Evolutionary conservation across 64 coral and sea anemone species (phyloP).

Genomic region (Montipora foliosa): DNA sequence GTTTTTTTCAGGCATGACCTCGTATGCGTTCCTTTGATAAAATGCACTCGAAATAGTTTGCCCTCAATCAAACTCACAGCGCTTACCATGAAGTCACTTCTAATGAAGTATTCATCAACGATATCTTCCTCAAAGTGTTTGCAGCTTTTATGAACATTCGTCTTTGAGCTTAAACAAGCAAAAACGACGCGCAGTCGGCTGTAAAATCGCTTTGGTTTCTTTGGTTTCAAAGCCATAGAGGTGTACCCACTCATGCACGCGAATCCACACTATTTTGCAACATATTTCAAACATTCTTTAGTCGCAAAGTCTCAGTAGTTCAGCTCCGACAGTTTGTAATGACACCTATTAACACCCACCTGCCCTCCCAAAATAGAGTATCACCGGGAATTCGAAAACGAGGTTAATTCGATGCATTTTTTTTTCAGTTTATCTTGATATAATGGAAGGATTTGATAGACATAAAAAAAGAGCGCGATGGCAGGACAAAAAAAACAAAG

Average conservation of each 20-base stretch:
- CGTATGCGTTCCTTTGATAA: too few relatives aligned
- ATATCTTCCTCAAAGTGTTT: background rate
- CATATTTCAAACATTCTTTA: background rate
- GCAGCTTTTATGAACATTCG: background rate
- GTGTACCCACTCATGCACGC: background rate
- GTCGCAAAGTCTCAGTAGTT: too few relatives aligned
- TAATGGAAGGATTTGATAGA: background rate
- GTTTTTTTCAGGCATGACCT: too few relatives aligned
- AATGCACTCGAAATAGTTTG: background rate
- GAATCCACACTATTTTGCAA: background rate
- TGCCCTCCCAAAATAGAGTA: background rate
- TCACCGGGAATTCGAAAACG: background rate
- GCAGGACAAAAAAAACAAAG: background rate
- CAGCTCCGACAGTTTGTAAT: background rate
- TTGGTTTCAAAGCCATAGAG: background rate
- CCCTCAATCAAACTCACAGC: background rate
- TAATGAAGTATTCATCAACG: background rate
- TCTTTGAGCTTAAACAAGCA: slow-evolving; percentile 8
- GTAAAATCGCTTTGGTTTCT: background rate
- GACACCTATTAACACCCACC: background rate
- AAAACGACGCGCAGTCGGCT: background rate
- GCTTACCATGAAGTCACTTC: slow-evolving; percentile 16
- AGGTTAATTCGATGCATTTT: slow-evolving; percentile 26
- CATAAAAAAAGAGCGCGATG: too few relatives aligned
- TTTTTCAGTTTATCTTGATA: background rate